A percentile compares a stretch with the other conserved stretches of the same genome.
phyloP scores from a whole-genome alignment of 2,797 vertebrate species.

The Balearica regulorum region DNA sequence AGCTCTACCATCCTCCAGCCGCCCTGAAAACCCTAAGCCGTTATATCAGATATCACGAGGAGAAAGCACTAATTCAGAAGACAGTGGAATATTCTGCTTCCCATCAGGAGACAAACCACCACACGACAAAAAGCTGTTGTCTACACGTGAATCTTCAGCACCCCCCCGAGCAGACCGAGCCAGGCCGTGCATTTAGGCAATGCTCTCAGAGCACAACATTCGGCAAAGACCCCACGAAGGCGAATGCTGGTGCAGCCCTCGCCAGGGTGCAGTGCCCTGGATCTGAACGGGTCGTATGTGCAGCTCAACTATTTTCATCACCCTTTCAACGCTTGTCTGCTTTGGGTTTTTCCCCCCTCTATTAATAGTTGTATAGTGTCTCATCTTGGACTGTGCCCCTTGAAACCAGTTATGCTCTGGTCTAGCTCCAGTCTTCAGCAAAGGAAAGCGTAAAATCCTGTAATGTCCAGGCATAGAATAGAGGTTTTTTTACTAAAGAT shows the following conservation, averaged over 20 bases:
- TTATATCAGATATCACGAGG: accelerated
- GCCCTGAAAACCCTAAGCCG: background rate
- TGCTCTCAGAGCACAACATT: background rate
- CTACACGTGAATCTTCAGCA: background rate
- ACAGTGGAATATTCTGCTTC: background rate
- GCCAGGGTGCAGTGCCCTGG: background rate
- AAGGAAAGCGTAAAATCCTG: background rate
- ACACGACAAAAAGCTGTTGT: background rate
- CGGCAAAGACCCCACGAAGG: background rate
- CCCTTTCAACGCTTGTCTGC: background rate
- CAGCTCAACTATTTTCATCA: background rate
- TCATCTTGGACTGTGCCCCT: background rate
- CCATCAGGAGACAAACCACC: background rate
- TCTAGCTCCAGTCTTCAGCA: background rate
- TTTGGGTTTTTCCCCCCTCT: background rate
- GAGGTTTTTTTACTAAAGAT: background rate
- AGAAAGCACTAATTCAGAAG: background rate
- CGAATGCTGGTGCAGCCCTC: background rate
- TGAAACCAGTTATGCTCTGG: background rate
- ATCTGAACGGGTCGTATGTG: accelerated
- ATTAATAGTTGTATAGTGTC: background rate
- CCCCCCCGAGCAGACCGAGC: background rate
- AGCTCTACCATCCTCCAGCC: background rate
- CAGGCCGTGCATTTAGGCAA: accelerated
- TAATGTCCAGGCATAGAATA: background rate